Evolutionary conservation across 2,888 invertebrate species (phyloP), one percentile per base, ranked within the genome.

Genomic region (Lamellibrachia satsuma): DNA sequence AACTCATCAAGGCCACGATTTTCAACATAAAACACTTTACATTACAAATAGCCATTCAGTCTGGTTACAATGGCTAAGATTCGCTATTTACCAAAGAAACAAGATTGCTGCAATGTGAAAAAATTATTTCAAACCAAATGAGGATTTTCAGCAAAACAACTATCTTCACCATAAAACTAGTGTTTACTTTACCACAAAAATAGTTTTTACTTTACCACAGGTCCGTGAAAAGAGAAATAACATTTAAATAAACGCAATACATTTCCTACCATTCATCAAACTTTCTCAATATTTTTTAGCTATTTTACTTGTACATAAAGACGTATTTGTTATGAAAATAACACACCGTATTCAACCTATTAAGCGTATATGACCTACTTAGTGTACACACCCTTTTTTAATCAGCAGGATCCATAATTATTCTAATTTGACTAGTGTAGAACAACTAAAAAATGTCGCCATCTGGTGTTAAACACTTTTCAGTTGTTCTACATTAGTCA

Each of bases 1-100:
- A 39, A 39, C 39, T 92, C 90, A 94, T 60, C 11, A 92, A 51
- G 7, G 60, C 57, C 1, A n/a, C 9, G 9, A 51, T 39, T 52
- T 39, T 52, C 52, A 90, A 92, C n/a, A 52, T n/a, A 52, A 15
- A 22, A 75, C 15, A 75, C 11, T n/a, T 75, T 2, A 75, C 22
- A 75, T 75, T 75, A 75, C 75, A 75, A 75, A 75, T 6, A 22
- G 6, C 75, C 39, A 1, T 39, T 39, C 39, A 39, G n/a, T 75
- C 22, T 22, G 22, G 75, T 6, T 75, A 75, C 75, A 3, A 9
- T 55, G 55, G n/a, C 15, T n/a, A 75, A 75, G 15, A 15, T 75
- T 75, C n/a, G 75, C 22, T 75, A 75, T 75, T 75, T 75, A 22
- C 22, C 75, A 75, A 57, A 39, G 39, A 39, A 39, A 39, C 39